Percentiles rank a stretch among this genome's conserved stretches.
Evolutionary conservation across 2,888 invertebrate species (phyloP).

Genomic region (Drosophila kokeensis): DNA sequence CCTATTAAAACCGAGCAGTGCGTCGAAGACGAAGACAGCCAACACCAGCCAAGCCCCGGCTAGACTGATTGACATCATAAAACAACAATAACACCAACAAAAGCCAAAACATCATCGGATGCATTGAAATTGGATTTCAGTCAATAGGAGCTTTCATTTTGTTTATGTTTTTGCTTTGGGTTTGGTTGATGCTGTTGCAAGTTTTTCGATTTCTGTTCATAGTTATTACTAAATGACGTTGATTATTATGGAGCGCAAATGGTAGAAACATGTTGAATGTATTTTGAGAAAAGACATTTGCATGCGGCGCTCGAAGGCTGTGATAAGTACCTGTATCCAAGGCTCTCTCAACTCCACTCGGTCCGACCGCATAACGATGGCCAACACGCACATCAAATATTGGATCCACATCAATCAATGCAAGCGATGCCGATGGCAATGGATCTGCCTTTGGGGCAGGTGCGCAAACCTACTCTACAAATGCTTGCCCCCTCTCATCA

Average conservation of each 20-base stretch:
- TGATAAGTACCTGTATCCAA: constrained; percentile 84
- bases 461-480: constrained; percentile 70
- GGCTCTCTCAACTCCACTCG: constrained; percentile 46
- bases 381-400: constrained; percentile 49
- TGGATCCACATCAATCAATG: constrained; percentile 59
- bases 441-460: constrained; percentile 68
- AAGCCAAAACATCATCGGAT: constrained; percentile 26
- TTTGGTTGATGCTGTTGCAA: constrained; percentile 54
- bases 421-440: constrained; percentile 29
- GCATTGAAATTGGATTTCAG: constrained; percentile 46
- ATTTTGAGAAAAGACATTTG: constrained; percentile 79
- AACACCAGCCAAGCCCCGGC: constrained; percentile 61
- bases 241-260: constrained; percentile 80
- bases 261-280: constrained; percentile 78
- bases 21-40: constrained; percentile 54
- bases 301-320: constrained; percentile 83
- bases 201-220: constrained; percentile 67
- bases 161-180: constrained; percentile 34
- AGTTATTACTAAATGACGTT: constrained; percentile 77
- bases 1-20: constrained; percentile 64
- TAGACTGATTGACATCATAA: constrained; percentile 74
- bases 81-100: constrained; percentile 24
- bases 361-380: constrained; percentile 33
- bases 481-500: constrained; percentile 63
- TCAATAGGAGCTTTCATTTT: constrained; percentile 40